These are phyloP conservation scores for Brotula barbata DNA, from an alignment of 2,797 vertebrate genomes.

Conservation along the genomic window DNA sequence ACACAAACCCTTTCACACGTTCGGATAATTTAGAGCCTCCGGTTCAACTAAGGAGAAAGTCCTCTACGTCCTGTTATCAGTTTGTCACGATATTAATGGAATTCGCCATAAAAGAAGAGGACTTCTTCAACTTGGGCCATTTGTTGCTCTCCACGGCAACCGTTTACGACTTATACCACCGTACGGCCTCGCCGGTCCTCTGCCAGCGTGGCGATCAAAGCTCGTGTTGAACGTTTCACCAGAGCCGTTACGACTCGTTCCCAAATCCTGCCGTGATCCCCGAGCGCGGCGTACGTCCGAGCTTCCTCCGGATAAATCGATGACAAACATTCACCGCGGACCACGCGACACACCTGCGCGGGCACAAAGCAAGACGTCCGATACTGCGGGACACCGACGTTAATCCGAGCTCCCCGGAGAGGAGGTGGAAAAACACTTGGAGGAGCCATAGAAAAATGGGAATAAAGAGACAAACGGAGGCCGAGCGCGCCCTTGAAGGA, in stretches of 20 bases:
- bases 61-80: no score
- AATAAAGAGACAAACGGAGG: conserved; percentile 26
- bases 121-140: no score
- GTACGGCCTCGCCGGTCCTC: conserved; percentile 32
- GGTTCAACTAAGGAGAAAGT: no score
- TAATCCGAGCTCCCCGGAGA: conserved; percentile 48
- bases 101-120: no score
- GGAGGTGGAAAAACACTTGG: conserved; percentile 24
- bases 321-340: conserved; percentile 45
- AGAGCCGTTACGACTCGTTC: conserved; percentile 48
- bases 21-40: no score
- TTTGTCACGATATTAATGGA: no score
- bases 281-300: conserved; percentile 39
- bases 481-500: conserved; percentile 50
- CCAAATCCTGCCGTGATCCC: conserved; percentile 47
- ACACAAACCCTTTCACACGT: no score
- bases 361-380: conserved; percentile 17
- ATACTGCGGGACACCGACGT: conserved; percentile 56
- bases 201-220: conserved; percentile 55
- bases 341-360: conserved; percentile 40
- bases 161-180: conserved; percentile 42
- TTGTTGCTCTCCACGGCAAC: conserved; percentile 25
- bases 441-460: conserved; percentile 33
- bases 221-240: conserved; percentile 36
- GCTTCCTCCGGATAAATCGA: conserved; percentile 50